phyloP scores from a whole-genome alignment of 2,888 invertebrate genomes.

The Drosophila villosipedis region DNA sequence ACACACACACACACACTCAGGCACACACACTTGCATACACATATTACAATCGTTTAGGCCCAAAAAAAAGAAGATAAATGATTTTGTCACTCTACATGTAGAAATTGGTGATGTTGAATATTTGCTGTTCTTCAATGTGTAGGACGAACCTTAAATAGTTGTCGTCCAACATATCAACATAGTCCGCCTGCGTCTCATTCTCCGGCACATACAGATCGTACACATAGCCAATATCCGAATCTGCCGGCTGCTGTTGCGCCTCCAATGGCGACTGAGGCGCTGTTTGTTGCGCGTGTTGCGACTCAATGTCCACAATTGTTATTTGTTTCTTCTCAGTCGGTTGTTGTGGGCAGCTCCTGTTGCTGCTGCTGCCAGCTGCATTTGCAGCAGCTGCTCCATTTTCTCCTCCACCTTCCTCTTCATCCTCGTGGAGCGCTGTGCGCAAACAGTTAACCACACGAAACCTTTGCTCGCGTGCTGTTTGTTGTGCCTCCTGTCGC shows the following conservation, averaged over 20 bases:
- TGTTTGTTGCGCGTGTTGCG: slow-evolving; percentile 43
- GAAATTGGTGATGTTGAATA: slow-evolving; percentile 82
- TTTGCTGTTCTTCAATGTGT: slow-evolving; percentile 84
- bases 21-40: slow-evolving; percentile 25
- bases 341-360: slow-evolving; percentile 13
- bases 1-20: neutral
- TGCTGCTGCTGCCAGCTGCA: slow-evolving; percentile 24
- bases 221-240: slow-evolving; percentile 86
- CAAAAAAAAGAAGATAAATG: neutral
- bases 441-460: slow-evolving; percentile 88
- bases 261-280: neutral
- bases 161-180: slow-evolving; percentile 84
- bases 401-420: slow-evolving; percentile 34
- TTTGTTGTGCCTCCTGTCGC: slow-evolving; percentile 85
- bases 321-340: slow-evolving; percentile 60
- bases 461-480: slow-evolving; percentile 86
- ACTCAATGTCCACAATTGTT: slow-evolving; percentile 88
- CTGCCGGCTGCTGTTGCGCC: slow-evolving; percentile 60
- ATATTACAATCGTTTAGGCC: slow-evolving; percentile 20
- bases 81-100: slow-evolving; percentile 76
- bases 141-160: slow-evolving; percentile 85
- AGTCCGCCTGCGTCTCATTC: slow-evolving; percentile 85
- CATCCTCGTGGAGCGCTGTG: slow-evolving; percentile 76
- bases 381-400: slow-evolving; percentile 1
- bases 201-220: slow-evolving; percentile 88